These are phyloP conservation scores for Hydriomena furcata DNA, from an alignment of 2,888 invertebrate species.

Conservation along the genomic window DNA sequence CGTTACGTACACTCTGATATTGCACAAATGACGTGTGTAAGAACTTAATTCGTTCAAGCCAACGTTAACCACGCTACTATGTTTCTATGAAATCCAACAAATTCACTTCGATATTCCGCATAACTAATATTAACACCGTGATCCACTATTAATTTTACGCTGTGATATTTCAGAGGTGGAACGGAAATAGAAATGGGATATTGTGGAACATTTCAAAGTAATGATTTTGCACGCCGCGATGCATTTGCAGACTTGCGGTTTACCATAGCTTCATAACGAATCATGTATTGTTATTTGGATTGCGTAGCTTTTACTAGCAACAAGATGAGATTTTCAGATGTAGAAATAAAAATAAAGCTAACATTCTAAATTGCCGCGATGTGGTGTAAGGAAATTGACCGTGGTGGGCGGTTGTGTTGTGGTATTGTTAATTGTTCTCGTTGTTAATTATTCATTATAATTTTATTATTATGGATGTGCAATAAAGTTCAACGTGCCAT, in stretches of 20 bases:
- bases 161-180: conserved; percentile 38
- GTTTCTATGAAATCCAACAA: conserved; percentile 45
- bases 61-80: conserved; percentile 58
- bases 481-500: conserved; percentile 74
- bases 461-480: conserved; percentile 64
- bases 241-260: conserved; percentile 48
- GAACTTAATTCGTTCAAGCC: conserved; percentile 59
- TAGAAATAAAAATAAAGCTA: background rate
- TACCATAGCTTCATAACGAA: conserved; percentile 46
- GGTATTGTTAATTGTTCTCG: conserved; percentile 42
- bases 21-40: conserved; percentile 1
- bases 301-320: conserved; percentile 10
- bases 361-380: conserved; percentile 4
- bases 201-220: conserved; percentile 44
- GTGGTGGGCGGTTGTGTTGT: conserved; percentile 22
- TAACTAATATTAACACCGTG: conserved; percentile 17
- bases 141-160: conserved; percentile 38
- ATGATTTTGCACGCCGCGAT: conserved; percentile 45
- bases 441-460: conserved; percentile 64
- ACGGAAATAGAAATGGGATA: conserved; percentile 48
- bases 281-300: conserved; percentile 41
- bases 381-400: conserved; percentile 12
- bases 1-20: background rate
- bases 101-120: conserved; percentile 30
- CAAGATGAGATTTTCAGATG: conserved; percentile 13